Evolutionary conservation across 2,888 invertebrate species (phyloP), one percentile per base, ranked within the genome.

Genomic region (Eurois occulta): DNA sequence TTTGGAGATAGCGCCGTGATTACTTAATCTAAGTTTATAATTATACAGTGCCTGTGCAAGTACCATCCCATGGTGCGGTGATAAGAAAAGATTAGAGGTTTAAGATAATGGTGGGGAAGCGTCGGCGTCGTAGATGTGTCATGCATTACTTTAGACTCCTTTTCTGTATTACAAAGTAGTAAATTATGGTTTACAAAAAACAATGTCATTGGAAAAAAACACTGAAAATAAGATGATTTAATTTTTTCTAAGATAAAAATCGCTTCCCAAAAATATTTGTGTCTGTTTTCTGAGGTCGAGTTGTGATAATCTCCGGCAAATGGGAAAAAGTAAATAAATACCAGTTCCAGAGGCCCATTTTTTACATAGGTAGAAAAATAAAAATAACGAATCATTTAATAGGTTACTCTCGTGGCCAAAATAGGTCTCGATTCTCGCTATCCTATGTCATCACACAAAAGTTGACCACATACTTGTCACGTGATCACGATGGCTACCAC

Each of bases 1-100:
- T 85, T 80, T 66, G 65, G 81, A 75, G 80, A 80, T 75, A 67
- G 68, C 67, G 52, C 28, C 64, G 68, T 80, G 85, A 85, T 83
- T 72, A 80, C 71, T 69, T 84, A 80, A 83, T 83, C 85, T 85
- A 75, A 75, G 72, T 80, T 85, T 71, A 65, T 80, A 84, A 80
- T 79, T 70, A 69, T 70, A 77, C 43, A 52, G 60, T 21, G 46
- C 41, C 8, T 21, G 43, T 62, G 32, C 62, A 21, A 68, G 68
- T 55, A n/a, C 32, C 46, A n/a, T 38, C 46, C 38, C 48, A 28
- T 28, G 43, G 55, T 48, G 7, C 13, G 24, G 52, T 16, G 83
- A 77, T 77, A 68, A 67, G 32, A n/a, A 35, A 75, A 82, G 28
- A 60, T 82, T 52, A 52, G 52, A n/a, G 35, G 52, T 46, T 67